phyloP scores from a whole-genome alignment of 2,113 vertebrate species.

The Smithornis capensis region DNA sequence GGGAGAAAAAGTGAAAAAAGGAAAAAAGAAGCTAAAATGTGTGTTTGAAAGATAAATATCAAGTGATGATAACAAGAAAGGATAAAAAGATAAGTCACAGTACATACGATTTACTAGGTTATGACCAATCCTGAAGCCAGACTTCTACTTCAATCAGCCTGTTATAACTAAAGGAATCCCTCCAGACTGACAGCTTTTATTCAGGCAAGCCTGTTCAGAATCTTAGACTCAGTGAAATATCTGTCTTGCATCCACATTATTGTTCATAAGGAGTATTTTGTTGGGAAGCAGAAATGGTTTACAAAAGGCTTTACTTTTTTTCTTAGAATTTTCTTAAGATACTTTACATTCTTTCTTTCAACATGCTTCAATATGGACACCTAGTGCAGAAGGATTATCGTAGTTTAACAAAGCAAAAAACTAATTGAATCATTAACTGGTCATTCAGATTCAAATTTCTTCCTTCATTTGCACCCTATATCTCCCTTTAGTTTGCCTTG shows the following conservation, averaged over 20 bases:
- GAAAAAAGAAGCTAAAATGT: neutral
- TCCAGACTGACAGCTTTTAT: neutral
- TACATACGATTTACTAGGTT: neutral
- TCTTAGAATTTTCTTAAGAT: constrained; percentile 46
- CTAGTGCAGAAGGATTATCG: constrained; percentile 79
- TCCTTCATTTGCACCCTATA: constrained; percentile 55
- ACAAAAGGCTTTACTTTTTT: constrained; percentile 42
- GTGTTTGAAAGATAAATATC: neutral
- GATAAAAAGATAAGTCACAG: neutral
- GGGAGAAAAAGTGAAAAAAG: neutral
- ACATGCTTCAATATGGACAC: constrained; percentile 47
- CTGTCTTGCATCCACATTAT: neutral
- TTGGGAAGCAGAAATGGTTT: constrained; percentile 35
- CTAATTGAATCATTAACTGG: constrained; percentile 83
- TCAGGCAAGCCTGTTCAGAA: neutral
- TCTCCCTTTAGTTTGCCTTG: constrained; percentile 60
- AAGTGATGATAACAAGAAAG: neutral
- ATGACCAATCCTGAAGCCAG: neutral
- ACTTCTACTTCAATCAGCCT: neutral
- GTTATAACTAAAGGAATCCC: neutral
- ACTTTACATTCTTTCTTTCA: constrained; percentile 68
- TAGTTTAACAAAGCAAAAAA: constrained; percentile 77
- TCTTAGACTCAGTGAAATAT: constrained; percentile 14
- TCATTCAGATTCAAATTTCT: constrained; percentile 84
- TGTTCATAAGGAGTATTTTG: constrained; percentile 13